Base-by-base conservation (phyloP, 2,113 vertebrate genomes). In the Marmota monax region DNA sequence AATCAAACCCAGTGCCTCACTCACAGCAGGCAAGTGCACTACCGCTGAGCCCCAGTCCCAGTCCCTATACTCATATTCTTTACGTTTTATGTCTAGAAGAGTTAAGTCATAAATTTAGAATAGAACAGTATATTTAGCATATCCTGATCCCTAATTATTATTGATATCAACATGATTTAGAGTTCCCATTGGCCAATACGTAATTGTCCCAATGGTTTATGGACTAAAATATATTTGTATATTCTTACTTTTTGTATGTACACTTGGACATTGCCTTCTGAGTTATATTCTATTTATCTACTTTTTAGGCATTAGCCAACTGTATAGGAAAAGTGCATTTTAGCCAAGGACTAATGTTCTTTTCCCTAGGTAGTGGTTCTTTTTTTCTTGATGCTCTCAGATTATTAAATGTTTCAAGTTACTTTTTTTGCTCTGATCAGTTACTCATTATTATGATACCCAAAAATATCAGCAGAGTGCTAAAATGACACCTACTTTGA, bases 341-440 rank as follows among this genome's bases (percentile, higher is more conserved):
- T 93, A 53, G 39, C 86, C 95, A 65, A 79, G 95, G 95, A 79
- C 82, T 96, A 85, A 45, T 79, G 56, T 96, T 79, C 84, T 97
- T 94, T 92, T 94, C 63, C 80, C 67, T 90, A 80, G n/a, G 93
- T 95, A 93, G 91, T 97, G 34, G 72, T 97, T 90, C 92, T 6
- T 96, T 74, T 97, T 98, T 79, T 92, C 92, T 97, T 94, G 78
- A 56, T 90, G 74, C 90, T 98, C 91, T 98, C 98, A 98, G 95
- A 96, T 98, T 98, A 98, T 96, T 98, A 98, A 98, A 97, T 98
- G 88, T 97, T 98, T 98, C 97, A 98, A 98, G 91, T 98, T 98
- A 95, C 69, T 83, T 97, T 98, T 98, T 98, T 93, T 98, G 88
- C 97, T 98, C 97, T 98, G 96, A 97, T 97, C 90, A 97, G 95